Base-by-base conservation (phyloP, 2,888 invertebrate species). In the Idaea straminata region DNA sequence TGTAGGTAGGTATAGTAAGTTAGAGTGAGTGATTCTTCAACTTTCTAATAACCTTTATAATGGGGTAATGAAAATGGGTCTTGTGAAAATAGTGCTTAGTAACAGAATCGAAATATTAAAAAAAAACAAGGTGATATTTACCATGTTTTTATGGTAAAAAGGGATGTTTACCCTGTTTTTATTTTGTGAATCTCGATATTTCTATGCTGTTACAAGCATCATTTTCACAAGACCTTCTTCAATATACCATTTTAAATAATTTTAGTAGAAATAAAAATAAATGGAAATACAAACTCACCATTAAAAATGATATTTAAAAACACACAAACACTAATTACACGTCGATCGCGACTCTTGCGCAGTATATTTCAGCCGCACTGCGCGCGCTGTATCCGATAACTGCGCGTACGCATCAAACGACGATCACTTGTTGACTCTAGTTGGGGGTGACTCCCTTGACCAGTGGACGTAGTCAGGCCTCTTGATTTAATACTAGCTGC, bases 401-500 rank as follows among this genome's bases (percentile, higher is more conserved):
- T 47, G 47, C 10, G 47, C 5, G 47, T 4, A 4, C 47, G 47
- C 47, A 47, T 13, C 13, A 13, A 6, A 47, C 7, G 47, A 47
- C 47, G 47, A 47, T 7, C 47, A 13, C 47, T 47, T 47, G 47
- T 47, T 47, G 47, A 47, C 47, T 47, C 47, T 13, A 47, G 47
- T 15, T n/a, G 57, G n/a, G 25, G 62, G 36, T 47, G 57, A 62
- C 62, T 62, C 47, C 47, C 10, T 47, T 47, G 47, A 47, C 47
- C 47, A 13, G 47, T 47, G 57, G 62, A 47, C 38, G 47, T 47
- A 47, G 13, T 47, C 47, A 47, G 47, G 47, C 47, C 7, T 47
- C 13, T 47, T 47, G 47, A 47, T 25, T 25, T 25, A 2, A 25
- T 25, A 3, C 25, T 25, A 25, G 25, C 25, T 25, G 25, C 25